Evolutionary conservation across 2,797 vertebrate species (phyloP), one percentile per base, ranked within the genome.

Genomic region (Anomalospiza imberbis): DNA sequence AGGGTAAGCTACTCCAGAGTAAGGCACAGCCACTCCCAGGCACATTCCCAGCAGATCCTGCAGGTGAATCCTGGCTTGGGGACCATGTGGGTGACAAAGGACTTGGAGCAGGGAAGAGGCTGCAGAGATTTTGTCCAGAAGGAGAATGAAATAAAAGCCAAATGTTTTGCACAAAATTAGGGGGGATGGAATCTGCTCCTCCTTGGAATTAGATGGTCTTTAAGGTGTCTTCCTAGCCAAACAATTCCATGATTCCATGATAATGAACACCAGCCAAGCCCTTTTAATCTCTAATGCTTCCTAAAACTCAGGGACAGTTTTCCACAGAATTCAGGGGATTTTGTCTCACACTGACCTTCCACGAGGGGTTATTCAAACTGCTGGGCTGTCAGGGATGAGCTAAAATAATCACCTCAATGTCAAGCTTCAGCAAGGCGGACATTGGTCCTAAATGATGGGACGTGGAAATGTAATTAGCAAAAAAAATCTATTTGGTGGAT

Each of bases 391-490:
- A 60, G 65, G 15, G n/a, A 24, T 6, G 14, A 10, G 13, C 25
- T 48, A 14, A 42, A 75, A 77, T 2, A 48, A 73, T 7, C 14
- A 9, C 14, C 1, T 4, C 11, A 12, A 4, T 13, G 2, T 0
- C 19, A 54, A 36, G 40, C 29, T 24, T 42, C 3, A 68, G 2
- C 32, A 18, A 17, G n/a, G 11, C 3, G 5, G 54, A 10, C 18
- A n/a, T 5, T 1, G n/a, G 20, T 19, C 26, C 29, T 17, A 44
- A 72, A 57, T 8, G 10, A 38, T 15, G 31, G 28, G 45, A 72
- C 0, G 8, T 1, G 5, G 40, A 34, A 3, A 42, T 60, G 32
- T 8, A 53, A 48, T 7, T 17, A 17, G 12, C 0, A 80, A 57
- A 58, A 40, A 63, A 44, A 36, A 7, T 7, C 3, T 1, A 12